Conservation (phyloP, 2,113 vertebrate genomes). For the Oenanthe melanoleuca region DNA sequence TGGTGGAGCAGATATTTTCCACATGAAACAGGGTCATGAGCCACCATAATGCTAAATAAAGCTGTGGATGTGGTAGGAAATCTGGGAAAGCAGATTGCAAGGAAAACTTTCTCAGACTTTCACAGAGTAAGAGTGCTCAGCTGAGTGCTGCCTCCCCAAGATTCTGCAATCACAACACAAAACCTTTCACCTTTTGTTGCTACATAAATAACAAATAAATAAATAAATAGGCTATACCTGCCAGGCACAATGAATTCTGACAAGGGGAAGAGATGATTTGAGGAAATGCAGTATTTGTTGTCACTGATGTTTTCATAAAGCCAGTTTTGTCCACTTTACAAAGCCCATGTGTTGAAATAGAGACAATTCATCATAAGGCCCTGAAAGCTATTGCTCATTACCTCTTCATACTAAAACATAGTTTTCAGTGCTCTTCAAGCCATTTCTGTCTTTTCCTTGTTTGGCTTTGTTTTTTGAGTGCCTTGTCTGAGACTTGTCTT, state of each 20-base stretch:
- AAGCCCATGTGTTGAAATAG: conserved; percentile 20
- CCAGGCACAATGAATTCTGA: background rate
- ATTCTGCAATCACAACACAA: background rate
- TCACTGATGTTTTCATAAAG: background rate
- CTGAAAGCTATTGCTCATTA: conserved; percentile 41
- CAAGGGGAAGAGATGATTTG: background rate
- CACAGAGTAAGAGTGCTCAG: background rate
- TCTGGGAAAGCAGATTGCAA: background rate
- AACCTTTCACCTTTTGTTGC: background rate
- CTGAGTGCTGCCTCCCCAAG: background rate
- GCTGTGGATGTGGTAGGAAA: background rate
- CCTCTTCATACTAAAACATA: conserved; percentile 14
- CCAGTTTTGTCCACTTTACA: background rate
- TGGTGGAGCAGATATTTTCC: background rate
- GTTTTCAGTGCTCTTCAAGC: background rate
- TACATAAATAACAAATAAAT: too few relatives aligned
- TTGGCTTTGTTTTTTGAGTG: conserved; percentile 32
- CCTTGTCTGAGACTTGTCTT: background rate
- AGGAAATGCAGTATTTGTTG: background rate
- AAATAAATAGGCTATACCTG: background rate
- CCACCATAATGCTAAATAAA: background rate
- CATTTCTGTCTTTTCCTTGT: background rate
- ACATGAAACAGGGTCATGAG: background rate
- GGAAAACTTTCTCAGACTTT: background rate
- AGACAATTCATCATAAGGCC: conserved; percentile 3